These are phyloP conservation scores for Falco peregrinus DNA, from an alignment of 2,797 vertebrate genomes.

Conservation along the genomic window DNA sequence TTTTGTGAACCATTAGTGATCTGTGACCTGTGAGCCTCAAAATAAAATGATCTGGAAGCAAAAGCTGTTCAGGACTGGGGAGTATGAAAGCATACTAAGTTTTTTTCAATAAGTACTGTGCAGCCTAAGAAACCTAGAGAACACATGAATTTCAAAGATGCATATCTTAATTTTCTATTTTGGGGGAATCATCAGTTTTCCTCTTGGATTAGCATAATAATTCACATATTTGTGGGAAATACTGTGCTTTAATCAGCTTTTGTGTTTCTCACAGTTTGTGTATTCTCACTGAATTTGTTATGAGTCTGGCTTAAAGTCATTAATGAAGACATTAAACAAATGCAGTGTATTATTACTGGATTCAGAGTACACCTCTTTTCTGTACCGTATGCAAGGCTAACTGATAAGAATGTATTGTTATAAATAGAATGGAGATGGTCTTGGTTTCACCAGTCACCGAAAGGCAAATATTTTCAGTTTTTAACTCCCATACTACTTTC, in stretches of 20 bases:
- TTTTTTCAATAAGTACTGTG: background rate
- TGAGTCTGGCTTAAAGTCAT: background rate
- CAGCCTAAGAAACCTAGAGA: background rate
- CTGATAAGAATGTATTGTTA: background rate
- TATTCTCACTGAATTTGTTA: background rate
- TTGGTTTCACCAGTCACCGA: background rate
- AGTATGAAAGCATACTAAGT: background rate
- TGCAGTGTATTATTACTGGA: background rate
- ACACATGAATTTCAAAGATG: background rate
- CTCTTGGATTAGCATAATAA: background rate
- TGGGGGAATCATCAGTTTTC: background rate
- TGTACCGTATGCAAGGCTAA: background rate
- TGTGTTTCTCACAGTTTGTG: background rate
- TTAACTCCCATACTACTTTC: background rate
- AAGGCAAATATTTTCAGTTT: conserved; percentile 25
- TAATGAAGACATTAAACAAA: background rate
- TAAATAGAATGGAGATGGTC: background rate
- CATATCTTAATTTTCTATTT: background rate
- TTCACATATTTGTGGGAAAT: background rate
- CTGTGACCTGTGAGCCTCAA: background rate
- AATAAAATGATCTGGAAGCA: background rate
- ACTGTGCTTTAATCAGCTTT: background rate
- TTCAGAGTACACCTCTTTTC: background rate
- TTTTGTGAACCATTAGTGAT: background rate
- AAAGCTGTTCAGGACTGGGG: background rate